These are phyloP conservation scores for Oxyura jamaicensis DNA, from an alignment of 2,113 vertebrate species.

Conservation along the genomic window DNA sequence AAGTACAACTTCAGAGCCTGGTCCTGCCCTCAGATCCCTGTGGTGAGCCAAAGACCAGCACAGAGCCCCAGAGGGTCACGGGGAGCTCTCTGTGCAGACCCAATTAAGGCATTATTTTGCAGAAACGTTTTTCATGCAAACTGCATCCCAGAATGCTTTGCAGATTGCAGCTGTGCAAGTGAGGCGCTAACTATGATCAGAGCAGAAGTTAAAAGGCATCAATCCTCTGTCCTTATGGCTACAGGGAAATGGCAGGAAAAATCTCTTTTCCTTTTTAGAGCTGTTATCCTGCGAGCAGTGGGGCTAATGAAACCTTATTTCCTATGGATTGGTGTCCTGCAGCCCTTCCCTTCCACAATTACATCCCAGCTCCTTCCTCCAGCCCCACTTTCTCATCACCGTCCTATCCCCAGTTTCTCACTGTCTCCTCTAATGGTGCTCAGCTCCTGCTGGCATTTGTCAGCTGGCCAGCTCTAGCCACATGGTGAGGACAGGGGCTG, in stretches of 20 bases:
- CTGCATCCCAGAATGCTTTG: slow-evolving; percentile 19
- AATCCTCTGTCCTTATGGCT: neutral
- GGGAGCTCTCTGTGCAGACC: neutral
- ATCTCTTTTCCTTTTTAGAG: neutral
- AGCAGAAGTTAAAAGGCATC: slow-evolving; percentile 32
- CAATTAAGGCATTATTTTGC: slow-evolving; percentile 37
- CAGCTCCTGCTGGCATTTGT: neutral
- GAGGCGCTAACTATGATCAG: neutral
- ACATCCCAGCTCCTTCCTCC: neutral
- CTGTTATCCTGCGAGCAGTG: neutral
- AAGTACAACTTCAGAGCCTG: slow-evolving; percentile 3
- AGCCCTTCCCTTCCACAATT: neutral
- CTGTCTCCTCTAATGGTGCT: neutral
- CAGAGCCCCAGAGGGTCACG: neutral
- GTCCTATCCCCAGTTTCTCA: neutral
- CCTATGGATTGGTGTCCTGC: neutral
- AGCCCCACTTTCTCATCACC: neutral
- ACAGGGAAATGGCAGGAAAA: slow-evolving; percentile 6
- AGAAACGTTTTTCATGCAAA: neutral
- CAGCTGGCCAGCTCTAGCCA: neutral
- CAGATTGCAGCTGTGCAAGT: neutral
- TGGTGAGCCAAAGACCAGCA: neutral
- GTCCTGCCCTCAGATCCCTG: neutral
- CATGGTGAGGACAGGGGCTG: neutral
- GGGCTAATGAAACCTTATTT: slow-evolving; percentile 11